Percentiles rank a stretch among this genome's conserved stretches.
These are phyloP conservation scores for Anguilla pacifica DNA, from an alignment of 2,797 vertebrate genomes.

Conservation along the genomic window DNA sequence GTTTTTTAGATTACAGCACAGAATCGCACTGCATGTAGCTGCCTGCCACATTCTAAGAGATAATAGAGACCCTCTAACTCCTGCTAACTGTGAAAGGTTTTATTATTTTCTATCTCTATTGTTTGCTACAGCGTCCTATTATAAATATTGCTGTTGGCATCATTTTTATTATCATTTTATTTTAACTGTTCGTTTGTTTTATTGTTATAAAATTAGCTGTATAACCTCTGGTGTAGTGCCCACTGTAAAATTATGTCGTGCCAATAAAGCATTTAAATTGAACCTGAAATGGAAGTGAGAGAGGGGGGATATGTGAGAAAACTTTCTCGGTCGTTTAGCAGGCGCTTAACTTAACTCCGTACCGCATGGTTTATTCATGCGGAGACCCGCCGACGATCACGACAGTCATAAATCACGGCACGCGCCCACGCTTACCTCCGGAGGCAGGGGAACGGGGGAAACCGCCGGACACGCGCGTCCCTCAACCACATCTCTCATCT, in stretches of 20 bases:
- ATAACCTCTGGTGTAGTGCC: background rate
- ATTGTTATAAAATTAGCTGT: conserved; percentile 1
- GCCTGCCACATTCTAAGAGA: background rate
- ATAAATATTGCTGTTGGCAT: background rate
- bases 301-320: background rate
- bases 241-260: conserved; percentile 11
- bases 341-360: background rate
- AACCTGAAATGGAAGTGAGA: background rate
- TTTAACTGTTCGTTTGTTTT: conserved; percentile 14
- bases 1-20: background rate
- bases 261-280: conserved; percentile 2
- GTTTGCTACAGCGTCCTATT: background rate
- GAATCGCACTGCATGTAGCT: background rate
- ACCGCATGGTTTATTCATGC: conserved; percentile 14
- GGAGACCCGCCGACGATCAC: background rate
- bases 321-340: background rate
- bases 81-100: background rate
- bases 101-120: background rate
- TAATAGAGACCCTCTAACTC: background rate
- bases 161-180: background rate
- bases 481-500: conserved; percentile 10
- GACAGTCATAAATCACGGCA: conserved; percentile 8
- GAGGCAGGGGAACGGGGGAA: background rate
- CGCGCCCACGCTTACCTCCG: background rate
- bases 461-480: background rate